Evolutionary conservation across 2,797 vertebrate genomes (phyloP), one percentile per base, ranked within the genome.

Genomic region (Manis pentadactyla): DNA sequence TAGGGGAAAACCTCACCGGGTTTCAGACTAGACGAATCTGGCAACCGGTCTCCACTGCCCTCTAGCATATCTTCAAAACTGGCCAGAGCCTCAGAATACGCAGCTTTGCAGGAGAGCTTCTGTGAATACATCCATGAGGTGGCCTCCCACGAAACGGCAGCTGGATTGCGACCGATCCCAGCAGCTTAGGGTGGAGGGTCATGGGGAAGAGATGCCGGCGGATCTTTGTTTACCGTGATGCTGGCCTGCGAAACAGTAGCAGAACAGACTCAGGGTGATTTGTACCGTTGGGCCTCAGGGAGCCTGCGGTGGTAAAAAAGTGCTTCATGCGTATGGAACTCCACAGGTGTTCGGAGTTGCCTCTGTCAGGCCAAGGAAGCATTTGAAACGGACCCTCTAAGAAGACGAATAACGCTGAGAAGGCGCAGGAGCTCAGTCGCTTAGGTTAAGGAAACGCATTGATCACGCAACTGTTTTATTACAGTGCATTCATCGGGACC

Each of bases 401-500:
- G 77, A 97, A 96, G 94, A 77, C 92, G 29, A 64, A 96, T 64
- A 85, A 75, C 93, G 27, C 93, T 6, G 4, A 96, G 96, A 73
- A 92, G 95, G 96, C 77, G 37, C 90, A 96, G 98, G 98, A 98
- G 97, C 97, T 96, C 75, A 93, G 96, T 95, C 63, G 71, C 75
- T 42, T 55, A 18, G 68, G 34, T 42, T 39, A 53, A 96, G 93
- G 98, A 98, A 98, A 97, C 66, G 84, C 84, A 92, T 78, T 98
- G 83, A 98, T 90, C 96, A 91, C 96, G 97, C 94, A 94, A 95
- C 95, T 96, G 53, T 98, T 98, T 98, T 96, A 97, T 98, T 98
- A 82, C 96, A 99, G 99, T 99, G 99, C 96, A 99, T 99, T 96
- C 99, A 99, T 97, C 98, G 99, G 96, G 99, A 99, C 97, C 99